A percentile compares a stretch with the other conserved stretches of the same genome.
These are phyloP conservation scores for Bruchidius siliquastri DNA, from an alignment of 2,888 invertebrate species.

Conservation along the genomic window DNA sequence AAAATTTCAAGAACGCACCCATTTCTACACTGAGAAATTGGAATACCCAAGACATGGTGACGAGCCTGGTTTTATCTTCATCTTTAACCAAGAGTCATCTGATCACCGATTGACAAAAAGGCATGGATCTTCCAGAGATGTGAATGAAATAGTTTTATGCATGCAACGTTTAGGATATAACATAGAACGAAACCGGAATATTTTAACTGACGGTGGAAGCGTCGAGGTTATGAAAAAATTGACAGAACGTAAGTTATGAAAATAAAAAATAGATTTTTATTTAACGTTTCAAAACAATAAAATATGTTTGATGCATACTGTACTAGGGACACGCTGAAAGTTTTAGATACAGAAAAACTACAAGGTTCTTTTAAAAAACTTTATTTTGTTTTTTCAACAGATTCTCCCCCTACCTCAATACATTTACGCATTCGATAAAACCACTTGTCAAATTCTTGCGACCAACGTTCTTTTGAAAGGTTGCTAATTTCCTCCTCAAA, in stretches of 20 bases:
- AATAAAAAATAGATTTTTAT: not conserved
- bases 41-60: conserved; percentile 33
- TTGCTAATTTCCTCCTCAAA: too few species aligned
- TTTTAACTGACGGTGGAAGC: conserved; percentile 28
- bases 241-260: conserved; percentile 23
- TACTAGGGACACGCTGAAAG: too few species aligned
- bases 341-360: too few species aligned
- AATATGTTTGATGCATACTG: too few species aligned
- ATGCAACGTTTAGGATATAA: conserved; percentile 39
- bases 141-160: conserved; percentile 33
- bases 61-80: conserved; percentile 37
- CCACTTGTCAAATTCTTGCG: too few species aligned
- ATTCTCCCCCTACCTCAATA: too few species aligned
- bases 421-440: too few species aligned
- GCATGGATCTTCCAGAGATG: conserved; percentile 38
- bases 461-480: too few species aligned
- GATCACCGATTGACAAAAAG: conserved; percentile 18
- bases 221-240: conserved; percentile 26
- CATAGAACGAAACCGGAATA: conserved; percentile 24
- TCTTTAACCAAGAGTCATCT: conserved; percentile 33
- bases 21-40: conserved; percentile 17
- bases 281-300: too few species aligned
- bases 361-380: too few species aligned
- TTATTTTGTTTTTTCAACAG: too few species aligned
- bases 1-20: conserved; percentile 12